phyloP scores from a whole-genome alignment of 2,888 invertebrate genomes.

The Sarcophaga rosellei region DNA sequence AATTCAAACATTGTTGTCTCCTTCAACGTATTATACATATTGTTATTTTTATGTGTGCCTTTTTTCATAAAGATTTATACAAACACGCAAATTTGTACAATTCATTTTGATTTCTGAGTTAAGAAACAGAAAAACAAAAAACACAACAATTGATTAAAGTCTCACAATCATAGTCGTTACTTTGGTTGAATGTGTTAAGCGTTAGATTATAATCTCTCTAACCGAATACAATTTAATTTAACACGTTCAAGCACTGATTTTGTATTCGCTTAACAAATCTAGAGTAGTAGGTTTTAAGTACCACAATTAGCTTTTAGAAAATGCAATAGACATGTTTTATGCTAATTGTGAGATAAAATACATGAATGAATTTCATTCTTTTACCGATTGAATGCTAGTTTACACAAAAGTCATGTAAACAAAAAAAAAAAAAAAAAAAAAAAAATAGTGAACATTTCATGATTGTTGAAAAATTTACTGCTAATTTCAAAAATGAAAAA shows the following conservation, averaged over 20 bases:
- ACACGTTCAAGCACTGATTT: conserved; percentile 41
- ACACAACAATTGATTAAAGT: conserved; percentile 9
- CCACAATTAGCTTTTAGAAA: conserved; percentile 44
- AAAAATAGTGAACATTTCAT: not conserved
- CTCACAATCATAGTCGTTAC: conserved; percentile 25
- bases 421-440: conserved; percentile 24
- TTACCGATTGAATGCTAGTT: conserved; percentile 16
- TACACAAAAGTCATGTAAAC: conserved; percentile 1
- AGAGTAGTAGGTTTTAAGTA: conserved; percentile 41
- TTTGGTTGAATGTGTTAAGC: not conserved
- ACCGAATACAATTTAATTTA: conserved; percentile 22
- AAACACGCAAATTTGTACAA: not conserved
- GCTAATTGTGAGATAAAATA: conserved; percentile 51
- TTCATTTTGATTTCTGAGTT: conserved; percentile 20
- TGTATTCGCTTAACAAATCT: conserved; percentile 40
- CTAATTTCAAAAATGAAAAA: not conserved
- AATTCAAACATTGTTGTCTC: conserved; percentile 21
- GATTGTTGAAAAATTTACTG: conserved; percentile 4
- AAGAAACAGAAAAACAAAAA: conserved; percentile 2
- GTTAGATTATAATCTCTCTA: conserved; percentile 43
- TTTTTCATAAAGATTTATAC: not conserved
- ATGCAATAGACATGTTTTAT: conserved; percentile 39
- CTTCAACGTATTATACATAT: conserved; percentile 8
- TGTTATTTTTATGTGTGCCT: conserved; percentile 4
- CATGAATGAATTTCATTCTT: not conserved